Evolutionary conservation across 64 coral and sea anemone genomes (phyloP), one percentile per base, ranked within the genome.

Genomic region (Pachyseris speciosa): DNA sequence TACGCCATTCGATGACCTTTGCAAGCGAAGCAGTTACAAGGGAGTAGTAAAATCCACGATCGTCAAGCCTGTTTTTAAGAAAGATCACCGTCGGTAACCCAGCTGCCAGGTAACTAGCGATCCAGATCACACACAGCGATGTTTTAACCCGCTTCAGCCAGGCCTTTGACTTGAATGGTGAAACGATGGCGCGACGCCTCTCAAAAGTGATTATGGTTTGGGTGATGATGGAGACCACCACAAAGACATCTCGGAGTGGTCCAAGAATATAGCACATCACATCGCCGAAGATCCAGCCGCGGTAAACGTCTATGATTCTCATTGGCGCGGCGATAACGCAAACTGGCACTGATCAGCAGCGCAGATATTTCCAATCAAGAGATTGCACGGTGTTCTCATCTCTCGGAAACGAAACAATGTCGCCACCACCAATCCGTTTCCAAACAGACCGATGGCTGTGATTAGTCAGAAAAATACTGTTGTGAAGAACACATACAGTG

Each of bases 141-240:
- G 85, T 69, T 39, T 85, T 89, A 13, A 89, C 81, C 25, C 90
- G 83, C 5, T 60, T 3, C 40, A 84, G 78, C 25, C 78, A 75
- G 25, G 85, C 73, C 32, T 76, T 90, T 73, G 71, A 20, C 65
- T 90, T 85, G 50, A 94, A 94, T 25, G 93, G 93, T n/a, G 93
- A 72, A 16, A 84, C 93, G 29, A 94, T 94, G 17, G 87, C 93
- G 43, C 93, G 87, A 38, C 90, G 65, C 49, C 93, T 84, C 30
- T 94, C 93, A 9, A 94, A 2, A 9, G 93, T 87, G 28, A 94
- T 94, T 11, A 64, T 48, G n/a, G 93, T 94, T 10, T 94, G 93
- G 4, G 93, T 78, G 27, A 94, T 26, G 6, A 94, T 87, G 22
- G 93, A 94, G 9, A 94, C 93, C 8, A 75, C 69, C 8, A 89